Base-by-base conservation (phyloP, 37 sponge, comb jelly and placozoan genomes). In the Petrosia ficiformis region DNA sequence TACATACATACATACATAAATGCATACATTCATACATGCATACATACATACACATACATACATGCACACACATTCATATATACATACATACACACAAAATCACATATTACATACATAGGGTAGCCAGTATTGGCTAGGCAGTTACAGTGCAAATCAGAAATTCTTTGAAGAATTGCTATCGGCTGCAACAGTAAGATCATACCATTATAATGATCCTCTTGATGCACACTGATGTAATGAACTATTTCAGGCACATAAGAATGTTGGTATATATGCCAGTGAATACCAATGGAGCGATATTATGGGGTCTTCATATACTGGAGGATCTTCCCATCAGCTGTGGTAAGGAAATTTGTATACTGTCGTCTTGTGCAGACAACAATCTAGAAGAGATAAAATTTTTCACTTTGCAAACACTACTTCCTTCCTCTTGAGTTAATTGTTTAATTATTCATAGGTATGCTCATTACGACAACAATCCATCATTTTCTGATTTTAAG, bases 221-320 rank as follows among this genome's bases (percentile, higher is more conserved):
- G n/a, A n/a, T n/a, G n/a, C n/a, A n/a, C n/a, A n/a, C n/a, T n/a
- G n/a, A n/a, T n/a, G n/a, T n/a, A 71, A 2, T 35, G 52, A 10
- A 40, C 43, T 4, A 31, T 5, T 73, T 24, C 57, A 94, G 94
- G 64, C n/a, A 19, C 40, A 82, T 38, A 89, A 86, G 75, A 57
- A 42, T 26, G 81, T 82, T 65, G 94, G 94, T 37, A 90, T 94
- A 76, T 94, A 94, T 63, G 74, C 90, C 42, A 89, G 90, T 74
- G 65, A 81, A 36, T 89, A 65, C 5, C 94, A 94, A 83, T 94
- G 94, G 94, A 57, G 69, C 44, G 14, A 44, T 14, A 94, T 94
- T 3, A 89, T 94, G 90, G 94, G 94, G 8, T 14, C 65, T n/a
- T n/a, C n/a, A 31, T 89, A 85, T 67, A 82, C 81, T 33, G 90